Conservation (phyloP, 2,888 invertebrate species). For the Caprella mutica region DNA sequence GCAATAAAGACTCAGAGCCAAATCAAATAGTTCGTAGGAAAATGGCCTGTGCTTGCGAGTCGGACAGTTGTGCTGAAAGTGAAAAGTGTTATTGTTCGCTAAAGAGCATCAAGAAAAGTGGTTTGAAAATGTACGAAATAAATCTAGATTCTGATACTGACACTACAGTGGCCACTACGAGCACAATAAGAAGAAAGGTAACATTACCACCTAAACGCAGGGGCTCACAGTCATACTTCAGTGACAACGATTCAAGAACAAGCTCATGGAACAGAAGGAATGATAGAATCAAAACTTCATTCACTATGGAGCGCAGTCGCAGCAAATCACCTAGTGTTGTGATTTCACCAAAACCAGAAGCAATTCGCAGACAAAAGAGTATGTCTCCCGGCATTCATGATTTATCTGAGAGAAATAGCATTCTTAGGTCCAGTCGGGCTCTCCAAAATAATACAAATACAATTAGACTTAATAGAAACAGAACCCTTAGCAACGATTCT, state of each 20-base stretch:
- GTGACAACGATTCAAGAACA: constrained; percentile 20
- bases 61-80: constrained; percentile 61
- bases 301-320: too few species aligned
- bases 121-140: constrained; percentile 59
- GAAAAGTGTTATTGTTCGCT: constrained; percentile 40
- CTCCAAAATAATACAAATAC: too few species aligned
- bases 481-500: constrained; percentile 2
- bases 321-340: too few species aligned
- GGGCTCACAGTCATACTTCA: constrained; percentile 21
- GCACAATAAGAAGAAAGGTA: constrained; percentile 10
- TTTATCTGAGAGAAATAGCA: too few species aligned
- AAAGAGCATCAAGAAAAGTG: constrained; percentile 49
- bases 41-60: constrained; percentile 60
- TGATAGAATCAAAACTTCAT: not conserved
- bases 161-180: constrained; percentile 11
- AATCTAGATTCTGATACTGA: constrained; percentile 50
- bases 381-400: too few species aligned
- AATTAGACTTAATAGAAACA: too few species aligned
- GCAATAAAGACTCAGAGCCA: too few species aligned
- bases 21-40: too few species aligned
- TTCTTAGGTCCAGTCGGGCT: too few species aligned
- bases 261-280: constrained; percentile 24
- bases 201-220: not conserved
- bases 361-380: too few species aligned
- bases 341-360: too few species aligned